Evolutionary conservation across 2,113 vertebrate species (phyloP).

Genomic region (Percopsis transmontana): DNA sequence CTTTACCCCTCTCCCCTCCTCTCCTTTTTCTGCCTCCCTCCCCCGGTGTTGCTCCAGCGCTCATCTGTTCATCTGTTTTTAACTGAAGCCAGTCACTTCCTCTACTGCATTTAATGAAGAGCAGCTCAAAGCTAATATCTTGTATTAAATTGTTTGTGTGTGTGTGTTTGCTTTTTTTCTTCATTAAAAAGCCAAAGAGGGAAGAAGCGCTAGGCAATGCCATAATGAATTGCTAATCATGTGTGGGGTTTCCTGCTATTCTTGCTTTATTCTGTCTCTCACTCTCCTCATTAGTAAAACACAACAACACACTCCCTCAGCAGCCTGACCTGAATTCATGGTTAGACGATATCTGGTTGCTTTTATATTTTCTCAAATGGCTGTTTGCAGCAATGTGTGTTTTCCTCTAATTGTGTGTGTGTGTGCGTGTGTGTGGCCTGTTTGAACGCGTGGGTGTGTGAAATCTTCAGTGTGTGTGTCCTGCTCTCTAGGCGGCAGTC

Average conservation of each 20-base stretch:
- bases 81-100: constrained; percentile 49
- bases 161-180: constrained; percentile 21
- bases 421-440: background rate
- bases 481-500: constrained; percentile 1
- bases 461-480: background rate
- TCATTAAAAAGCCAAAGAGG: constrained; percentile 36
- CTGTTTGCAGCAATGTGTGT: background rate
- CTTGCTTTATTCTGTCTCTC: constrained; percentile 26
- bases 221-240: constrained; percentile 53
- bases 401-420: background rate
- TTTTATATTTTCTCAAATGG: background rate
- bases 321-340: background rate
- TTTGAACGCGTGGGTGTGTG: constrained; percentile 3
- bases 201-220: constrained; percentile 32
- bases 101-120: constrained; percentile 47
- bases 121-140: constrained; percentile 33
- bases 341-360: background rate
- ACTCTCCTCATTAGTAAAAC: constrained; percentile 43
- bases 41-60: constrained; percentile 51
- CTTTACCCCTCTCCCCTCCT: constrained; percentile 63
- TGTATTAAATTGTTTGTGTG: constrained; percentile 29
- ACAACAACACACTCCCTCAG: constrained; percentile 30
- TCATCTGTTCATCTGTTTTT: constrained; percentile 57
- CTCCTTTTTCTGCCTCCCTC: constrained; percentile 39
- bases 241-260: constrained; percentile 41